These are phyloP conservation scores for Drosophila pseudoobscura DNA, from an alignment of 1,140 invertebrate genomes.

Conservation along the genomic window DNA sequence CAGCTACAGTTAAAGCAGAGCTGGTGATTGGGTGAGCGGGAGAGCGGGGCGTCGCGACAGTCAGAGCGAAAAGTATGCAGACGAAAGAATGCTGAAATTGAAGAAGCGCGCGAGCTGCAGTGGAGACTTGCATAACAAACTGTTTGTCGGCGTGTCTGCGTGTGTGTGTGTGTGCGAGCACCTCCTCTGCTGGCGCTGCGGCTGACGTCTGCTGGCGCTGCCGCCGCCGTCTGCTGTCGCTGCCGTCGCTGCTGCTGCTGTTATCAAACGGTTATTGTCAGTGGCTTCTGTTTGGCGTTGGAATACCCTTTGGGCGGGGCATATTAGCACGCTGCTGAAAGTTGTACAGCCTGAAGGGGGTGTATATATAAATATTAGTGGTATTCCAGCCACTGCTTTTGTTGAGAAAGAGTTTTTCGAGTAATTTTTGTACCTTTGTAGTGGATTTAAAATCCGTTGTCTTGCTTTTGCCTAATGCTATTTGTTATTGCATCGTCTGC, in stretches of 20 bases:
- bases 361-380: background rate
- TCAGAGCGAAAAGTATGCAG: slow-evolving; percentile 60
- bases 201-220: slow-evolving; percentile 10
- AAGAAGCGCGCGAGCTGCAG: slow-evolving; percentile 48
- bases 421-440: background rate
- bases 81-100: slow-evolving; percentile 79
- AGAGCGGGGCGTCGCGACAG: background rate
- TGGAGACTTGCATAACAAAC: slow-evolving; percentile 42
- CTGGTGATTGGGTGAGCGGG: background rate
- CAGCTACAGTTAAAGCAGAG: background rate
- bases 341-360: background rate
- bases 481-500: slow-evolving; percentile 76
- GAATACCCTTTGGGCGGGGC: background rate
- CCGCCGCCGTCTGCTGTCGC: slow-evolving; percentile 1
- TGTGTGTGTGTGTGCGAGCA: background rate
- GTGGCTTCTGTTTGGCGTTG: slow-evolving; percentile 31
- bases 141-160: slow-evolving; percentile 1
- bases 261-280: slow-evolving; percentile 50
- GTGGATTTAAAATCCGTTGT: slow-evolving; percentile 29
- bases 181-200: slow-evolving; percentile 4
- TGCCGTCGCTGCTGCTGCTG: slow-evolving; percentile 14
- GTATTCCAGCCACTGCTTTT: too few species aligned
- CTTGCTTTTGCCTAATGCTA: slow-evolving; percentile 19
- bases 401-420: too few species aligned
- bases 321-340: background rate